These are phyloP conservation scores for Sipha maydis DNA, from an alignment of 2,888 invertebrate genomes.

Conservation along the genomic window DNA sequence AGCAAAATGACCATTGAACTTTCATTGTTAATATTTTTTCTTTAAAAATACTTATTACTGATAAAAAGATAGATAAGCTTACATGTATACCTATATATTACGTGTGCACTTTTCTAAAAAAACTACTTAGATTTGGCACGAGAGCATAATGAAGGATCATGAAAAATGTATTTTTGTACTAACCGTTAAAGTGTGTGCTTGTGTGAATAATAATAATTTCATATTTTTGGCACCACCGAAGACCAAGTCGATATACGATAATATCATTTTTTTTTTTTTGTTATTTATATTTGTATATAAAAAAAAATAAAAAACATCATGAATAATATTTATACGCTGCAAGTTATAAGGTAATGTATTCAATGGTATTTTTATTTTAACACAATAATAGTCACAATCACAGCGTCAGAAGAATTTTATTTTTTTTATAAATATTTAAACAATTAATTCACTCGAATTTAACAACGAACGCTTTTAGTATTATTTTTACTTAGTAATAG, in stretches of 20 bases:
- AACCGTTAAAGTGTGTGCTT: not conserved
- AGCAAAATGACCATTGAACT: too few relatives aligned
- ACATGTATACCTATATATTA: not conserved
- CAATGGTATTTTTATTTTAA: not conserved
- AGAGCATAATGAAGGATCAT: not conserved
- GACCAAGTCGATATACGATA: not conserved
- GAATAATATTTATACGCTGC: not conserved
- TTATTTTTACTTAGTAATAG: too few relatives aligned
- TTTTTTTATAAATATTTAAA: too few relatives aligned
- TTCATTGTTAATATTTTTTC: too few relatives aligned
- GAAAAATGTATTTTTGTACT: constrained; percentile 51
- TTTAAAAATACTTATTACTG: not conserved
- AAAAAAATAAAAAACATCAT: not conserved
- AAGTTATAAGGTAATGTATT: not conserved
- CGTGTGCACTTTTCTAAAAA: not conserved
- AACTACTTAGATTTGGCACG: constrained; percentile 37
- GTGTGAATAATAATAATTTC: constrained; percentile 23
- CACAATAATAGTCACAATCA: not conserved
- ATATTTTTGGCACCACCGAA: constrained; percentile 48
- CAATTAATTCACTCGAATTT: not conserved
- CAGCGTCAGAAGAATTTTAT: too few relatives aligned
- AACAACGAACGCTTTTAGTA: not conserved
- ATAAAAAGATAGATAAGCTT: not conserved
- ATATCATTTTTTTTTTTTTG: not conserved
- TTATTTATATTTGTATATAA: not conserved